Evolutionary conservation across 2,797 vertebrate species (phyloP).

Genomic region (Arctocebus calabarensis): DNA sequence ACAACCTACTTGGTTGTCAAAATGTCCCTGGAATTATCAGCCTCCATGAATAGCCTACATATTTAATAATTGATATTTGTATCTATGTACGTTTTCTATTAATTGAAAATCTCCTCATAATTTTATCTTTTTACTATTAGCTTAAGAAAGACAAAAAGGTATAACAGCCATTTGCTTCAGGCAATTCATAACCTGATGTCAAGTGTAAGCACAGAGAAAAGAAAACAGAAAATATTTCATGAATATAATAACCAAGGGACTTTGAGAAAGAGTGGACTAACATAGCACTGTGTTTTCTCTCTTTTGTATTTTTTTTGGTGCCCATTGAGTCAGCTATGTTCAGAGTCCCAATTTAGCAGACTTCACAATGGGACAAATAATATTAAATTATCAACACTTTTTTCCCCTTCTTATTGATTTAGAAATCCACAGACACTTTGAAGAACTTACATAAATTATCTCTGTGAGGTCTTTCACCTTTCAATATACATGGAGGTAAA

Average conservation of each 20-base stretch:
- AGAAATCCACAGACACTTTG: neutral
- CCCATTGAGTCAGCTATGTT: neutral
- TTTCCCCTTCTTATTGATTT: neutral
- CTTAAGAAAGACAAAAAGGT: neutral
- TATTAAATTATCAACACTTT: neutral
- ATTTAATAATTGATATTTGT: neutral
- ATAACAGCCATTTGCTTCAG: neutral
- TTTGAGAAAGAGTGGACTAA: neutral
- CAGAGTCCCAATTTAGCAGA: neutral
- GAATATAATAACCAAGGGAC: neutral
- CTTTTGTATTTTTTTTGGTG: neutral
- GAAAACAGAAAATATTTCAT: neutral
- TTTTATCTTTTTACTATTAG: neutral
- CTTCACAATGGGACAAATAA: neutral
- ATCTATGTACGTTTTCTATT: neutral
- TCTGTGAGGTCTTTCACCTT: neutral
- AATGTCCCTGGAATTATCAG: neutral
- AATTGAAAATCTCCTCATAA: neutral
- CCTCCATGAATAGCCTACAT: neutral
- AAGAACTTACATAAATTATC: neutral
- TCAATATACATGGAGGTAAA: neutral
- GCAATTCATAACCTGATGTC: neutral
- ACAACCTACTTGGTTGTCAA: neutral
- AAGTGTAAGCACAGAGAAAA: neutral
- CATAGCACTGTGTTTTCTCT: neutral